Evolutionary conservation across 2,113 vertebrate genomes (phyloP).

Genomic region (Rhipidura dahli): DNA sequence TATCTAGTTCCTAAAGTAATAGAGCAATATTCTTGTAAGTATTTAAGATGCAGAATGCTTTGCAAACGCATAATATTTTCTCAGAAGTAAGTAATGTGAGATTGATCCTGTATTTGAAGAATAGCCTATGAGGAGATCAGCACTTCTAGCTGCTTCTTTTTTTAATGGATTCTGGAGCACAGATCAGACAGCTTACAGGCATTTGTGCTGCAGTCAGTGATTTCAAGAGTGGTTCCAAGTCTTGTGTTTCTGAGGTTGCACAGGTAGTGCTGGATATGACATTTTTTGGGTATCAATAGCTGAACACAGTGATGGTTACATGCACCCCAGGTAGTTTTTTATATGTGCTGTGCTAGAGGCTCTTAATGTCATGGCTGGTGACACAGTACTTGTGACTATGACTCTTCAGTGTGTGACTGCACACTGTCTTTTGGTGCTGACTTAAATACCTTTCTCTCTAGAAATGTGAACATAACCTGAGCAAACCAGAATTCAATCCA

Average conservation of each 20-base stretch:
- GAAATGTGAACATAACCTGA: slow-evolving; percentile 99
- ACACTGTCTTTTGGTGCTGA: neutral
- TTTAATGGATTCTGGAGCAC: neutral
- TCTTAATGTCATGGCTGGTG: neutral
- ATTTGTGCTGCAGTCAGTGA: neutral
- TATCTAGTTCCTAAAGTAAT: neutral
- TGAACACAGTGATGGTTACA: neutral
- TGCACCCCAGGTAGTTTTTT: neutral
- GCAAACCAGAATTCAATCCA: slow-evolving; percentile 98
- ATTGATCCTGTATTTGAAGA: neutral
- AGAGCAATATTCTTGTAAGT: neutral
- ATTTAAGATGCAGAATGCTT: neutral
- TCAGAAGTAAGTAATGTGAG: neutral
- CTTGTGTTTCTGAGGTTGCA: neutral
- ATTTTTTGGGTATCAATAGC: neutral
- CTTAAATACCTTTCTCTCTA: slow-evolving; percentile 50
- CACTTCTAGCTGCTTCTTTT: neutral
- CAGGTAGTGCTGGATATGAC: neutral
- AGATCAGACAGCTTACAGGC: neutral
- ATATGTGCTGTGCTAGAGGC: neutral
- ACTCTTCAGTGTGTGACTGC: neutral
- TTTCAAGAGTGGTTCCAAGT: neutral
- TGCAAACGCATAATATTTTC: neutral
- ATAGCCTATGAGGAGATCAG: neutral
- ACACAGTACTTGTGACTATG: neutral